Evolutionary conservation across 2,888 invertebrate species (phyloP).

Genomic region (Nasonovia ribisnigri): DNA sequence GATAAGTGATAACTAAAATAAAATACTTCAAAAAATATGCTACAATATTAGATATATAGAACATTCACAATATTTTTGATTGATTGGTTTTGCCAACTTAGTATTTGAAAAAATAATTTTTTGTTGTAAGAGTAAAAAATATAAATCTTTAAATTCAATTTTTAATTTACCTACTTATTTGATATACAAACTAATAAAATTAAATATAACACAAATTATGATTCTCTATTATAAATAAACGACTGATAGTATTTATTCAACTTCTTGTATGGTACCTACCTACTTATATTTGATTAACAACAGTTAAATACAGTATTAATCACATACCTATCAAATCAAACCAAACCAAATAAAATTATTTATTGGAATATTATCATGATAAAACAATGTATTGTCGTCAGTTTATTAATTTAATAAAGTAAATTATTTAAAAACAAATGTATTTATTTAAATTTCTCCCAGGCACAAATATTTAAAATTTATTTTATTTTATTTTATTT

Average conservation of each 20-base stretch:
- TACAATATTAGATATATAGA: neutral
- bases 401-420: neutral
- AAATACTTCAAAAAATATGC: neutral
- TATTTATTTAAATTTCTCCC: neutral
- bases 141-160: neutral
- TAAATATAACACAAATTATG: neutral
- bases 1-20: neutral
- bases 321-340: neutral
- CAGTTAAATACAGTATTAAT: conserved; percentile 13
- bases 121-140: neutral
- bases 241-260: neutral
- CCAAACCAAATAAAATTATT: neutral
- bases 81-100: neutral
- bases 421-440: neutral
- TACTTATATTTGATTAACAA: conserved; percentile 14
- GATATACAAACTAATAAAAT: neutral
- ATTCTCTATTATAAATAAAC: neutral
- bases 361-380: neutral
- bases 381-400: neutral
- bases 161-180: neutral
- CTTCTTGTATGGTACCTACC: neutral
- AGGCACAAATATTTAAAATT: neutral
- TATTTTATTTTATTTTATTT: neutral
- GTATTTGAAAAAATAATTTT: neutral
- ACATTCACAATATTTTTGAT: neutral